These are phyloP conservation scores for Drosophila willistoni DNA, from an alignment of 1,140 invertebrate species.

Conservation along the genomic window DNA sequence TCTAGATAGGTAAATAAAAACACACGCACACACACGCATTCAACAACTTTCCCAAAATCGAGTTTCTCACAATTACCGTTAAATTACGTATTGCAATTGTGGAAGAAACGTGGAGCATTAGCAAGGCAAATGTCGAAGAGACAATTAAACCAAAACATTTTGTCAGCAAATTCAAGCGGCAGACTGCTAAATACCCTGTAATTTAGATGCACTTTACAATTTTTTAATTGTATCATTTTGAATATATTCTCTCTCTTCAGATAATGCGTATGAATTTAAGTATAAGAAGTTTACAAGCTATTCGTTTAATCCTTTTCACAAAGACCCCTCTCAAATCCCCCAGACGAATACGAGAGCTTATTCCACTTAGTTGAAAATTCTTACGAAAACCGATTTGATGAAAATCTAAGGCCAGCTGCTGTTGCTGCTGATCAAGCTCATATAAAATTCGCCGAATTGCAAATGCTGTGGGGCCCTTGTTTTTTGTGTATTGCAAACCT, in stretches of 20 bases:
- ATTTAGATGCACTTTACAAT: too few relatives aligned
- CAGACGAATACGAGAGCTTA: too few relatives aligned
- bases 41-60: constrained; percentile 9
- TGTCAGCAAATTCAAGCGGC: background rate
- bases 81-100: constrained; percentile 52
- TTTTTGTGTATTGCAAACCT: background rate
- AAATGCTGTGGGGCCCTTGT: background rate
- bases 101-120: constrained; percentile 57
- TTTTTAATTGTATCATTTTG: too few relatives aligned
- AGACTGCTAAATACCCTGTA: background rate
- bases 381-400: background rate
- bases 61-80: constrained; percentile 49
- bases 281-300: too few relatives aligned
- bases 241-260: background rate
- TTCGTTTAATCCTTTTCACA: too few relatives aligned
- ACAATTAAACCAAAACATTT: background rate
- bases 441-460: background rate
- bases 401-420: background rate
- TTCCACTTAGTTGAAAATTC: too few relatives aligned
- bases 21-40: too few relatives aligned
- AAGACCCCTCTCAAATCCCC: background rate
- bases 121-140: constrained; percentile 59
- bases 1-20: background rate
- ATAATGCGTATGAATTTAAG: background rate
- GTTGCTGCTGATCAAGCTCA: background rate